Evolutionary conservation across 2,797 vertebrate genomes (phyloP).

Genomic region (Tenualosa ilisha): DNA sequence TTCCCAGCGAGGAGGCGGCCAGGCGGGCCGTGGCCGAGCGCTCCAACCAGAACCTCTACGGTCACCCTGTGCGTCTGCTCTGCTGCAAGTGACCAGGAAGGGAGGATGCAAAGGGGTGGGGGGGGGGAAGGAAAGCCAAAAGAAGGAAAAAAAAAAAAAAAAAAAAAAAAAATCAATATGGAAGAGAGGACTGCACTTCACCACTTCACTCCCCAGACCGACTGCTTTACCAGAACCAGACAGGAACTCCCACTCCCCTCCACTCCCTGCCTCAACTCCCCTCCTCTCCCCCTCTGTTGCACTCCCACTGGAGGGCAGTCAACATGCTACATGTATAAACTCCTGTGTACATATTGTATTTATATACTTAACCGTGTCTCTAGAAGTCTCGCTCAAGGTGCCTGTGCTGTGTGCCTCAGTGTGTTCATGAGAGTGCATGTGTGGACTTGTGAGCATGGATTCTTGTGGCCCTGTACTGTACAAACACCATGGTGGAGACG

Average conservation of each 20-base stretch:
- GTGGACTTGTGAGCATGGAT: constrained; percentile 42
- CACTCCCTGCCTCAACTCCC: not conserved
- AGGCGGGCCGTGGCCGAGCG: constrained; percentile 79
- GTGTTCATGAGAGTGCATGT: constrained; percentile 31
- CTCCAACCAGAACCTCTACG: constrained; percentile 77
- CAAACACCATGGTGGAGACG: constrained; percentile 16
- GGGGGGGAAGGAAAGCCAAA: not conserved
- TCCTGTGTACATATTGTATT: constrained; percentile 38
- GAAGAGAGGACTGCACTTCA: constrained; percentile 41
- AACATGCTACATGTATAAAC: constrained; percentile 40
- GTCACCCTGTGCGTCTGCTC: constrained; percentile 76
- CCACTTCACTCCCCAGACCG: constrained; percentile 27
- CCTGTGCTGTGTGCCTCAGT: constrained; percentile 41
- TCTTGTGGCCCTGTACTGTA: constrained; percentile 37
- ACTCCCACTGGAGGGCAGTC: constrained; percentile 30
- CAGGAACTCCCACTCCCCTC: not conserved
- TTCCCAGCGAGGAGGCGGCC: constrained; percentile 81
- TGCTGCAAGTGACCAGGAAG: constrained; percentile 69
- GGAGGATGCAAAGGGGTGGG: not conserved
- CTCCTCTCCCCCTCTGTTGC: not conserved
- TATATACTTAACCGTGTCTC: constrained; percentile 21
- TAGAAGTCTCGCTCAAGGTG: constrained; percentile 32
- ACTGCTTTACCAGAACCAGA: not conserved
- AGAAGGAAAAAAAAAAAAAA: not conserved
- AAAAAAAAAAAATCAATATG: not conserved